A percentile compares a stretch with the other conserved stretches of the same genome.
These are phyloP conservation scores for Puffinus mauretanicus DNA, from an alignment of 2,113 vertebrate genomes.

Conservation along the genomic window DNA sequence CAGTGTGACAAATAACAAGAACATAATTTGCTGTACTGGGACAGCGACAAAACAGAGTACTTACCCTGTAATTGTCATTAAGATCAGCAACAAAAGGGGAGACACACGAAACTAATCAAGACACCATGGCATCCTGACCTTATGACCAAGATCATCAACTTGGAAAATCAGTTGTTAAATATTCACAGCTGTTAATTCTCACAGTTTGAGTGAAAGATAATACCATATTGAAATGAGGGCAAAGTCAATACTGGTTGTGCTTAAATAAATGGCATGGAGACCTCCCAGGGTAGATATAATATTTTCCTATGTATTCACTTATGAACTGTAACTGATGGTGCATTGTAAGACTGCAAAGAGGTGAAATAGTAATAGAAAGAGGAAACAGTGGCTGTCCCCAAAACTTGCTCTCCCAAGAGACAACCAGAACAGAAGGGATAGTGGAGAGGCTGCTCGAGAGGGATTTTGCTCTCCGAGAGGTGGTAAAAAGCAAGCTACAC, in stretches of 20 bases:
- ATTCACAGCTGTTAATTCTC: slow-evolving; percentile 44
- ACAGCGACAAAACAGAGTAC: slow-evolving; percentile 23
- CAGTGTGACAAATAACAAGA: slow-evolving; percentile 23
- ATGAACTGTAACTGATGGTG: background rate
- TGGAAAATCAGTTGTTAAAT: slow-evolving; percentile 59
- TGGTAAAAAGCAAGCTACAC: background rate
- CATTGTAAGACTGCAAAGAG: background rate
- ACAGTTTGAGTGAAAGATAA: background rate
- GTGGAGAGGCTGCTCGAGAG: background rate
- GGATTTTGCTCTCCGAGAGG: background rate
- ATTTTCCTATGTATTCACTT: background rate
- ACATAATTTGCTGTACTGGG: slow-evolving; percentile 39
- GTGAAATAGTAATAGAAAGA: background rate
- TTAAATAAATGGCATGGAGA: background rate
- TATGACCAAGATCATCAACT: slow-evolving; percentile 51
- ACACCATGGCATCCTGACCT: slow-evolving; percentile 31
- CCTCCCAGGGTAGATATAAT: background rate
- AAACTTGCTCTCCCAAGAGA: background rate
- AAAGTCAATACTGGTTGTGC: background rate
- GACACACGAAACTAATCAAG: slow-evolving; percentile 57
- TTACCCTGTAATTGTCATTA: slow-evolving; percentile 44
- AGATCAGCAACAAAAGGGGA: slow-evolving; percentile 55
- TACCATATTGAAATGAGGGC: background rate
- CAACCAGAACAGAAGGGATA: background rate
- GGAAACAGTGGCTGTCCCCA: background rate